Evolutionary conservation across 2,888 invertebrate species (phyloP), one percentile per base, ranked within the genome.

Genomic region (Xestia c-nigrum): DNA sequence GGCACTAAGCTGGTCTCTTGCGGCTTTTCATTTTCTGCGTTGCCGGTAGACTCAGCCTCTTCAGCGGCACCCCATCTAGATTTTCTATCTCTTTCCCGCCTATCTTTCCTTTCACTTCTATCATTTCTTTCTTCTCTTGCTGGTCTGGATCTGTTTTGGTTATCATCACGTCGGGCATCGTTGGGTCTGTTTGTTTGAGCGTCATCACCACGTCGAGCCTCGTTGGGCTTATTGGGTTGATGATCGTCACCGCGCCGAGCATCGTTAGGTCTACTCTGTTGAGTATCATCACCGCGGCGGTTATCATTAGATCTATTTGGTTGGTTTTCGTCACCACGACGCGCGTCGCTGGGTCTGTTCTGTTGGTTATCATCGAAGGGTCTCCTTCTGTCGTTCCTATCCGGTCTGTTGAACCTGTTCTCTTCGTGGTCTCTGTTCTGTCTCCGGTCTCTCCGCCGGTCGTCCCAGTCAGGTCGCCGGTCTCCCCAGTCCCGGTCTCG

Each of bases 51-150:
- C 40, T 85, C 87, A 1, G 70, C n/a, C 65, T 94, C 95, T 5
- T 95, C 95, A 0, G 95, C 93, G 3, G 94, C 95, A 0, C 96
- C 96, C 96, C 96, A 96, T 55, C 96, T 91, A 3, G 96, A 96
- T 76, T 95, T 96, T 50, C 96, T 93, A 76, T 96, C 96, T 82
- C 93, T 95, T 24, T 95, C 95, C 71, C 93, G 90, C 63, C 92
- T 90, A 6, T 38, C 71, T 40, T 74, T 84, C n/a, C 81, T 73
- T 38, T 85, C 85, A n/a, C 19, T 73, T 69, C 31, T 76, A 52
- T 80, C 73, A 59, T 47, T 77, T 73, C 73, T 75, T 40, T 87
- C 86, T 3, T 87, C 86, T 66, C 78, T 66, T 1, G 73, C 31
- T 43, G 84, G 76, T 50, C 74, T 72, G 9, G 78, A 63, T 57